Evolutionary conservation across 2,113 vertebrate genomes (phyloP).

Genomic region (Pao palembangensis): DNA sequence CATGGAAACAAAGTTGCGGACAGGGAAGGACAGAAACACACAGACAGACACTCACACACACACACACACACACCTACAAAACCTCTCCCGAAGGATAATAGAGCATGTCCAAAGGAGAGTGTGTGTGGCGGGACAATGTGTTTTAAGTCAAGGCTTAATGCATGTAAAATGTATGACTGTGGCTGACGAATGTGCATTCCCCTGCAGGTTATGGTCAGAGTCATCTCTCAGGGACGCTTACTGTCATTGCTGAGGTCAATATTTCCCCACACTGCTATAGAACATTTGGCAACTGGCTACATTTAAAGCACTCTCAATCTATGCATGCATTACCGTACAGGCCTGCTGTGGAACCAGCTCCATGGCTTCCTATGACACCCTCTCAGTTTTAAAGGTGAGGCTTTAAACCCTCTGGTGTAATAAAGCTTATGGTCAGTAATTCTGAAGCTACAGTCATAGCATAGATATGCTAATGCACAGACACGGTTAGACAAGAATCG

Average conservation of each 20-base stretch:
- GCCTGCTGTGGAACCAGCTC: constrained; percentile 59
- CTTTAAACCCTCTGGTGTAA: too few relatives aligned
- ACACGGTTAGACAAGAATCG: too few relatives aligned
- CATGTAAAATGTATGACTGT: constrained; percentile 38
- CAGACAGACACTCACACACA: constrained; percentile 2
- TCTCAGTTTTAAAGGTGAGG: constrained; percentile 7
- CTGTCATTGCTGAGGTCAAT: constrained; percentile 53
- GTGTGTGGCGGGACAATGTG: neutral
- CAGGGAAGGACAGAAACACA: neutral
- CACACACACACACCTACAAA: neutral
- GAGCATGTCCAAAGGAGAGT: neutral
- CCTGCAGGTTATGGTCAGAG: constrained; percentile 55
- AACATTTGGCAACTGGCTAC: too few relatives aligned
- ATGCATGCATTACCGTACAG: too few relatives aligned
- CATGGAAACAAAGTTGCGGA: neutral
- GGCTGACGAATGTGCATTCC: constrained; percentile 51
- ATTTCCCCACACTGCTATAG: too few relatives aligned
- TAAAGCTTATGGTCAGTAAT: too few relatives aligned
- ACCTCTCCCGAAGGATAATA: neutral
- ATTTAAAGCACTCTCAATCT: too few relatives aligned
- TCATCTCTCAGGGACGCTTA: constrained; percentile 47
- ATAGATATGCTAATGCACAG: too few relatives aligned
- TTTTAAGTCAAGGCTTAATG: constrained; percentile 28
- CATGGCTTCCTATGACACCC: constrained; percentile 43
- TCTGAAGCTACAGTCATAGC: too few relatives aligned